Conservation (phyloP, 2,797 vertebrate genomes). For the Megalops cyprinoides region DNA sequence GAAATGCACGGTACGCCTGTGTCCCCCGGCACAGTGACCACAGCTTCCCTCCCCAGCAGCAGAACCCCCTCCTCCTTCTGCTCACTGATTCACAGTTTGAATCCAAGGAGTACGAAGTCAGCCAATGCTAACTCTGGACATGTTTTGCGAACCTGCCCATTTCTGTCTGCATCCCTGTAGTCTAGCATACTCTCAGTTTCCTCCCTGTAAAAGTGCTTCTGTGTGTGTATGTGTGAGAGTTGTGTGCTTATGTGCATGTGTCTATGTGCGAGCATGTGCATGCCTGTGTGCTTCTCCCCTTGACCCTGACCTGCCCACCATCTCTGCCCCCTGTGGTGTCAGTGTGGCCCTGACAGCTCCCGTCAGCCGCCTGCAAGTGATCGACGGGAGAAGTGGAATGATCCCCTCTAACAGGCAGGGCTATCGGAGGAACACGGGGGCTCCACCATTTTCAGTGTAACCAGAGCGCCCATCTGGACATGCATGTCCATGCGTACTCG, state of each 20-base stretch:
- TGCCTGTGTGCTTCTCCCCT: slow-evolving; percentile 33
- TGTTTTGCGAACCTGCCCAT: too few relatives aligned
- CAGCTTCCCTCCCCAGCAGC: slow-evolving; percentile 67
- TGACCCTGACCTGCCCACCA: slow-evolving; percentile 50
- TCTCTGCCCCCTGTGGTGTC: not conserved
- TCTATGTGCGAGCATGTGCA: not conserved
- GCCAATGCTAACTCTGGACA: slow-evolving; percentile 65
- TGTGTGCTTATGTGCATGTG: not conserved
- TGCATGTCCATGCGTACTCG: too few relatives aligned
- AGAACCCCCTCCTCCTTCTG: slow-evolving; percentile 60
- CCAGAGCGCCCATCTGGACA: too few relatives aligned
- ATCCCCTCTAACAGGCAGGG: not conserved
- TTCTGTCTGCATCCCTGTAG: too few relatives aligned
- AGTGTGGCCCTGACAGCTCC: not conserved
- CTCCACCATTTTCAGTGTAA: too few relatives aligned
- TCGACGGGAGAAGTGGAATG: not conserved
- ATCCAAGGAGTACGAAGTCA: slow-evolving; percentile 66
- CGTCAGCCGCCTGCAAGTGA: slow-evolving; percentile 6
- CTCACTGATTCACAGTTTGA: slow-evolving; percentile 55
- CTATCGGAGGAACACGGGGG: too few relatives aligned
- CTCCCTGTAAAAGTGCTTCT: too few relatives aligned
- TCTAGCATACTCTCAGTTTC: too few relatives aligned
- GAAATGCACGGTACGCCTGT: slow-evolving; percentile 82
- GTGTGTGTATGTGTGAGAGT: slow-evolving; percentile 29
- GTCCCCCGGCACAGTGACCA: slow-evolving; percentile 71